Conservation (phyloP, 2,888 invertebrate species). For the Tanytarsus gracilentus region DNA sequence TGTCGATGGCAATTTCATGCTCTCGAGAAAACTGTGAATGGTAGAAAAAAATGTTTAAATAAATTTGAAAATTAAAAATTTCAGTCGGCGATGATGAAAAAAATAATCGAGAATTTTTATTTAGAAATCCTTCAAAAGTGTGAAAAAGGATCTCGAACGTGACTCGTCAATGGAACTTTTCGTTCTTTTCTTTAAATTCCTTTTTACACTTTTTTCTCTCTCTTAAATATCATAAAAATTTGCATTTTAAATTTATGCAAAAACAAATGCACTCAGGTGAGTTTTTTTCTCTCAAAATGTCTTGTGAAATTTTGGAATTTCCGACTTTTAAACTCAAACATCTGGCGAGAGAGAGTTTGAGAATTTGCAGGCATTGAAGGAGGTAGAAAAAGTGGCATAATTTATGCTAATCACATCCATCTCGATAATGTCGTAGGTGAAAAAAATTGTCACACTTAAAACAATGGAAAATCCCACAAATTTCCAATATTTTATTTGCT, state of each 20-base stretch:
- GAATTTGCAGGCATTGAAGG: background rate
- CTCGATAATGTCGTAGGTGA: background rate
- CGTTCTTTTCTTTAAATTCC: background rate
- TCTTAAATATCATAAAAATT: no score
- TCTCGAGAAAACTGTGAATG: slow-evolving; percentile 62
- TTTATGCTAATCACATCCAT: slow-evolving; percentile 15
- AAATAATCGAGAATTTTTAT: background rate
- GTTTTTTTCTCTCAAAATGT: background rate
- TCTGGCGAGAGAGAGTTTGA: background rate
- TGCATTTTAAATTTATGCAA: slow-evolving; percentile 7
- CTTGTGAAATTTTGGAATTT: background rate
- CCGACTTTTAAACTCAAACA: background rate
- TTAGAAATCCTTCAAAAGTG: slow-evolving; percentile 18
- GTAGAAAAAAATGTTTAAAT: background rate
- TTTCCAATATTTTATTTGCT: background rate
- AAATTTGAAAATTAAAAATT: slow-evolving; percentile 12
- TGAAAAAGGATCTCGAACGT: slow-evolving; percentile 16
- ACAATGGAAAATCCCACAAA: slow-evolving; percentile 9
- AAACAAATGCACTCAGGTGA: background rate
- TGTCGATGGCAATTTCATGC: slow-evolving; percentile 75
- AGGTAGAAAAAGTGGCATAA: background rate
- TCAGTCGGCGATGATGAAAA: background rate
- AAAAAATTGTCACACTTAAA: background rate
- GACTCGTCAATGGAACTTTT: slow-evolving; percentile 10
- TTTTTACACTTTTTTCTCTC: background rate